Conservation (phyloP, 2,888 invertebrate genomes). For the Carcina quercana region DNA sequence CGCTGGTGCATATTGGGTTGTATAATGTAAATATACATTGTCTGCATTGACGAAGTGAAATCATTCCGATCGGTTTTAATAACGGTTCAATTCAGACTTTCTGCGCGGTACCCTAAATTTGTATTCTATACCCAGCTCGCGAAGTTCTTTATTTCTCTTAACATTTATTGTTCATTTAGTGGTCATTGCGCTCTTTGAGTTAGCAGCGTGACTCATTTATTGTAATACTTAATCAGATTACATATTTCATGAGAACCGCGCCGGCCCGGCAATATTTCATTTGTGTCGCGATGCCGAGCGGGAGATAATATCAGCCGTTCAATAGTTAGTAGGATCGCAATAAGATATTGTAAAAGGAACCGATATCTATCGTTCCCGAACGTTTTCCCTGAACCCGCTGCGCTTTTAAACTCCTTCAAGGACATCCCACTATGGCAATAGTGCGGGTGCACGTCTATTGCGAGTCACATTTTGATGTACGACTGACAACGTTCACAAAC, state of each 20-base stretch:
- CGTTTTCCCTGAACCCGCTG: constrained; percentile 22
- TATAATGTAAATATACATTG: no score
- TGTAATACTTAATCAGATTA: constrained; percentile 48
- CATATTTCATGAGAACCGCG: constrained; percentile 49
- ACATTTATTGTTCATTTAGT: constrained; percentile 29
- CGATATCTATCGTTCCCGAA: constrained; percentile 35
- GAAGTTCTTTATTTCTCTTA: no score
- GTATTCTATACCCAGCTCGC: background rate
- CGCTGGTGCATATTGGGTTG: background rate
- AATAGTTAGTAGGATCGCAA: constrained; percentile 45
- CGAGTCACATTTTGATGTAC: constrained; percentile 4
- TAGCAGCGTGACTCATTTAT: constrained; percentile 36
- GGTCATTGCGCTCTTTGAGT: constrained; percentile 28
- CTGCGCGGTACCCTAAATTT: constrained; percentile 4
- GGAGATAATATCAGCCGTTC: constrained; percentile 52
- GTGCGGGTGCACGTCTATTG: constrained; percentile 6
- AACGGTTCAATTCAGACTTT: no score
- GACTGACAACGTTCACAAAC: constrained; percentile 4
- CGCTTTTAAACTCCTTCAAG: constrained; percentile 8
- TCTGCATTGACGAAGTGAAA: no score
- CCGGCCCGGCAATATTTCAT: constrained; percentile 46
- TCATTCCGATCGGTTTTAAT: no score
- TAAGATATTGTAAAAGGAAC: constrained; percentile 43
- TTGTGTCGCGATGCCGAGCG: constrained; percentile 48
- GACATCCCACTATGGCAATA: constrained; percentile 5